Evolutionary conservation across 1,140 invertebrate genomes (phyloP), one percentile per base, ranked within the genome.

Genomic region (Episyrphus balteatus): DNA sequence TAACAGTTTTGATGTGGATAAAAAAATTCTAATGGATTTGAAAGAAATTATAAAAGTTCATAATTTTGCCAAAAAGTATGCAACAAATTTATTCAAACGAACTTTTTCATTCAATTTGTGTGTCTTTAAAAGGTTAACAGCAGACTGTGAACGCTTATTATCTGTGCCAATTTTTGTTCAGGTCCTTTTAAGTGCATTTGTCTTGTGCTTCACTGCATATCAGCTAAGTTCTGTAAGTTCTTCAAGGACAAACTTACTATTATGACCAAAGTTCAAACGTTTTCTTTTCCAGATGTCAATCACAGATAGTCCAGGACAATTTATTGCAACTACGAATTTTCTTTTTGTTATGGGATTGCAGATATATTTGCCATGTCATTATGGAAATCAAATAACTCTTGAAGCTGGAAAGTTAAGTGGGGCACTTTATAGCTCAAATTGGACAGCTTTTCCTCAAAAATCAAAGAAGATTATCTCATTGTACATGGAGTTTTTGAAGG

Each of bases 401-500:
- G 18, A 18, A n/a, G n/a, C n/a, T 18, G 19, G 18, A 3, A 13
- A 42, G 12, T 18, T 42, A n/a, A 18, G n/a, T 13, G 13, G 14
- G 3, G 40, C 40, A 26, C n/a, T 26, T 13, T 42, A 7, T 26
- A 21, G 18, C 6, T 18, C 15, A 7, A 21, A 21, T 26, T 42
- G 40, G 40, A 42, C 40, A n/a, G 15, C 6, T 18, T 18, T 42
- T 5, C 40, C 40, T 13, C 6, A 6, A 7, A 13, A 21, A 13
- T 15, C 40, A 6, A n/a, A 21, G 19, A 42, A 42, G 40, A 42
- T 13, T 15, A n/a, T 42, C 2, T 26, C 2, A 5, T 15, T 42
- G 13, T 42, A 18, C 40, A 42, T 42, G 40, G 40, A 42, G 40
- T 42, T 18, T 26, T 13, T 42, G 19, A 42, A 42, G 15, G n/a